phyloP scores from a whole-genome alignment of 1,140 invertebrate species.

The Steinernema khuongi region DNA sequence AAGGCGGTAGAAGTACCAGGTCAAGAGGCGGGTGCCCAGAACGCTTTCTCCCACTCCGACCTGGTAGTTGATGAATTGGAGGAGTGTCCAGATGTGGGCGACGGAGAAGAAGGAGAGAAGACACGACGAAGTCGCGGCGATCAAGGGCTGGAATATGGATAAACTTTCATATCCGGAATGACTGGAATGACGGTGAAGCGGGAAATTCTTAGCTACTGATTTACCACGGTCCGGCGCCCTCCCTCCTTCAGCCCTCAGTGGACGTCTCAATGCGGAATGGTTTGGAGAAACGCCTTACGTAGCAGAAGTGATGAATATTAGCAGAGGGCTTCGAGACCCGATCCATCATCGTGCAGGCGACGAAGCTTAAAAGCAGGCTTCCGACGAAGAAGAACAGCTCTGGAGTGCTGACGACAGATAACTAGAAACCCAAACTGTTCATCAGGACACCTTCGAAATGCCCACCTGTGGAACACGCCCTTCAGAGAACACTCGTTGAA shows the following conservation, averaged over 20 bases:
- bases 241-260: no score
- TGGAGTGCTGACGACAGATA: neutral
- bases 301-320: neutral
- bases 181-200: no score
- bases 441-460: neutral
- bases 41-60: neutral
- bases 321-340: neutral
- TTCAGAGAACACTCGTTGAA: neutral
- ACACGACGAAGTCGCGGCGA: neutral
- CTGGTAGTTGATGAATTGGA: neutral
- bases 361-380: neutral
- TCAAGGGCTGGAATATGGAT: neutral
- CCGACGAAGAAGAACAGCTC: neutral
- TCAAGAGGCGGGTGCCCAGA: neutral
- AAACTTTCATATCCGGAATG: no score
- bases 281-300: neutral
- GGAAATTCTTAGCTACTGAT: no score
- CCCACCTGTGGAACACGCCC: neutral
- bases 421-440: neutral
- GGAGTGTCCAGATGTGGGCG: slow-evolving; percentile 4
- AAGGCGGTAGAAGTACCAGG: neutral
- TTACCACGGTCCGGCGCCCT: no score
- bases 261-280: no score
- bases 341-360: neutral
- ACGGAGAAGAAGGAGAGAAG: slow-evolving; percentile 1